A percentile compares a stretch with the other conserved stretches of the same genome.
These are phyloP conservation scores for Fregetta grallaria DNA, from an alignment of 2,113 vertebrate genomes.

Conservation along the genomic window DNA sequence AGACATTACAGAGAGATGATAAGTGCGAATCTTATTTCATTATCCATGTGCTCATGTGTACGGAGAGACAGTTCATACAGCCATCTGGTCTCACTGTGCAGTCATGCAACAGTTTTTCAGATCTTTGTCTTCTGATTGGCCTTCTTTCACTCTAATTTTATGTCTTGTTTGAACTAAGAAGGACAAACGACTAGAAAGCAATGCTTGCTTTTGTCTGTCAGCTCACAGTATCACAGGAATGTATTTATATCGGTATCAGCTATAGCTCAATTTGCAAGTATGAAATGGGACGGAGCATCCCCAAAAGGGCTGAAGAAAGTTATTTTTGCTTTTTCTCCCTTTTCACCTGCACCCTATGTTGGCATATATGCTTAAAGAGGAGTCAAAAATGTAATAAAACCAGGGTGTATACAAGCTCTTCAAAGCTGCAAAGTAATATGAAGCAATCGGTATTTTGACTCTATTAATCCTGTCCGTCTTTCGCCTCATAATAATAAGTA, in stretches of 20 bases:
- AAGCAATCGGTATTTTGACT: not conserved
- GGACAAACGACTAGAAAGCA: constrained; percentile 3
- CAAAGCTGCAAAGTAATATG: not conserved
- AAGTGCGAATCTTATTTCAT: constrained; percentile 43
- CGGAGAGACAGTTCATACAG: not conserved
- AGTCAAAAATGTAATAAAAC: not conserved
- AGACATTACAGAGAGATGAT: constrained; percentile 36
- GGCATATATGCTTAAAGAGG: not conserved
- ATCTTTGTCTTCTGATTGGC: constrained; percentile 37
- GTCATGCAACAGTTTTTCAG: constrained; percentile 52
- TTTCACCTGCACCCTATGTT: not conserved
- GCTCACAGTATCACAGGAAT: not conserved
- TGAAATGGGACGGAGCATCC: not conserved
- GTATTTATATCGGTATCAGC: not conserved
- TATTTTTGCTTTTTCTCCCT: not conserved
- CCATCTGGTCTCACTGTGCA: constrained; percentile 53
- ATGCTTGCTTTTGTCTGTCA: not conserved
- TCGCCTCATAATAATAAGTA: not conserved
- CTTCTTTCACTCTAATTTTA: constrained; percentile 48
- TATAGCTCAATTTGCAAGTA: constrained; percentile 20
- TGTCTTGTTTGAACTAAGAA: constrained; percentile 45
- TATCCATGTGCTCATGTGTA: constrained; percentile 36
- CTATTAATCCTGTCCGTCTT: not conserved
- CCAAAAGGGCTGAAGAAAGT: not conserved
- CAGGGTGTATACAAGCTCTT: not conserved